Conservation (phyloP, 2,113 vertebrate species). For the Cyprinus carpio region DNA sequence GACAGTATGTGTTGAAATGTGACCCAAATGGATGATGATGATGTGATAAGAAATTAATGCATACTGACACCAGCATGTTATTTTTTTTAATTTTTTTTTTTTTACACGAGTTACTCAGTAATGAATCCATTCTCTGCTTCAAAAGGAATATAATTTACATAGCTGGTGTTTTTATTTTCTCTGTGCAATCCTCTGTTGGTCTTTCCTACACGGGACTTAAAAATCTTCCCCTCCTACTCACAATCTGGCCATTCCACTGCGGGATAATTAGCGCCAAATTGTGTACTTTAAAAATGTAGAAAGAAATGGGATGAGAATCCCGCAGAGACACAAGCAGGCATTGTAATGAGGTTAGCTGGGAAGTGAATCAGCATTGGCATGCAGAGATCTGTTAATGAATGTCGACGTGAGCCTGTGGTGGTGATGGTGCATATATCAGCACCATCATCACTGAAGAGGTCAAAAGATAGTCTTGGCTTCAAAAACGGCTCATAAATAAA, state of each 20-base stretch:
- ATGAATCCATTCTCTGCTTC: conserved; percentile 11
- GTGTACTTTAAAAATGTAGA: conserved; percentile 17
- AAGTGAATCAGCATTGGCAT: conserved; percentile 21
- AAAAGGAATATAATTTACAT: conserved; percentile 17
- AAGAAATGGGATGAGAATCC: conserved; percentile 30
- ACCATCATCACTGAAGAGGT: conserved; percentile 39
- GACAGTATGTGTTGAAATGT: conserved; percentile 19
- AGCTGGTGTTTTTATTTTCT: conserved; percentile 1
- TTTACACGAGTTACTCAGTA: neutral
- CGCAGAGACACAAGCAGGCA: neutral
- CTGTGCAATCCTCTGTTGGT: conserved; percentile 4
- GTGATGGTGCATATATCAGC: conserved; percentile 37
- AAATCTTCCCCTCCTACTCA: conserved; percentile 5
- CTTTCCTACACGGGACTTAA: conserved; percentile 7
- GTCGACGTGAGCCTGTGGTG: neutral
- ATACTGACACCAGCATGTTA: conserved; percentile 18
- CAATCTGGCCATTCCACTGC: conserved; percentile 25
- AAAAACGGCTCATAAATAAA: conserved; percentile 22
- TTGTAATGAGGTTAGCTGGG: conserved; percentile 20
- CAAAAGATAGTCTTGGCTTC: conserved; percentile 20
- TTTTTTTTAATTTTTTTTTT: too few relatives aligned
- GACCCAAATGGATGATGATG: neutral
- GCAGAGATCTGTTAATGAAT: conserved; percentile 28
- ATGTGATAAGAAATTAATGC: conserved; percentile 20
- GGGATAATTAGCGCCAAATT: conserved; percentile 33